Base-by-base conservation (phyloP, 2,797 vertebrate genomes). In the Clarias pachynema region DNA sequence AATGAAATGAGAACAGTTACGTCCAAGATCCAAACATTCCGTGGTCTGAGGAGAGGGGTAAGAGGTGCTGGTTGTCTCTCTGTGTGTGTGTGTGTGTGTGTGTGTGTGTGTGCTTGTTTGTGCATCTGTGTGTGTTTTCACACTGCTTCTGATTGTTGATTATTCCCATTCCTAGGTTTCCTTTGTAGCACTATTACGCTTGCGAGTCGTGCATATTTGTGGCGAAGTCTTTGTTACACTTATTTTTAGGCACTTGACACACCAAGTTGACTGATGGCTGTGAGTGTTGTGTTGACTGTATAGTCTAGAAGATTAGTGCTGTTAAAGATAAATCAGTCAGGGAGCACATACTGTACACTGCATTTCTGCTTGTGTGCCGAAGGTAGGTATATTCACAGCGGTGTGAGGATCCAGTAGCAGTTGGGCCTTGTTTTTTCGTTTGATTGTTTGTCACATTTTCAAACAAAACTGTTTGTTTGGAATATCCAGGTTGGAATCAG, bases 41-140 rank as follows among this genome's bases (percentile, higher is more conserved):
- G 94, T 94, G 96, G 95, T 91, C 95, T 97, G 89, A 99, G 94
- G 94, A 96, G 96, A 97, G 96, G 96, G 97, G 98, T 99, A 98
- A 99, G 97, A 96, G 81, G 57, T 22, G 34, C 12, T 75, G 89
- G 91, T 88, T 86, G 34, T 85, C 81, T 86, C 66, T 72, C 44
- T 86, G 68, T 40, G 84, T 31, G 62, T 31, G 40, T 85, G 87
- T 89, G 87, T 86, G 66, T 34, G 1, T 65, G 15, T 31, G 31
- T 31, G 31, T 31, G 31, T 53, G 79, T 80, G 62, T 79, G 77
- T 37, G 9, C 62, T 5, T 34, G 20, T 72, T 12, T 49, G 56
- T 62, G 77, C 53, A 53, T 74, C 49, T 31, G 40, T 84, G 87
- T 89, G 87, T 86, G 66, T 34, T 20, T 87, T 29, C 88, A 89